Evolutionary conservation across 2,888 invertebrate species (phyloP).

Genomic region (Syritta pipiens): DNA sequence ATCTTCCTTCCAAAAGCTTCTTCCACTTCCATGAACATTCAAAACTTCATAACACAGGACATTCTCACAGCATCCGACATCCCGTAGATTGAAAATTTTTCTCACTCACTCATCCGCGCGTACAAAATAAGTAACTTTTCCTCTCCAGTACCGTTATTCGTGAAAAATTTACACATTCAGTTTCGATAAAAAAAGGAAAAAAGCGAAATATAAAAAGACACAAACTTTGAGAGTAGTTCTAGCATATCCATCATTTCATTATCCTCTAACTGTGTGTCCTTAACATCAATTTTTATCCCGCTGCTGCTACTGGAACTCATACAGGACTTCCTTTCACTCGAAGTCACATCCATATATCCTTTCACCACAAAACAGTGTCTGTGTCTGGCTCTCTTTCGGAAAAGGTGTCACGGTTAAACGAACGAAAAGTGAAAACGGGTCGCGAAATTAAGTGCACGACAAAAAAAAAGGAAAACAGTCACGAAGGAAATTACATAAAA

Average conservation of each 20-base stretch:
- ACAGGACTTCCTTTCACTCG: conserved; percentile 16
- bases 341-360: conserved; percentile 1
- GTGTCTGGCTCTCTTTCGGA: conserved; percentile 28
- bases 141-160: conserved; percentile 25
- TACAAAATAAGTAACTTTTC: conserved; percentile 55
- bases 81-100: conserved; percentile 46
- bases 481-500: conserved; percentile 56
- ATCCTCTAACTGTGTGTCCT: conserved; percentile 43
- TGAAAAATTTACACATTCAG: conserved; percentile 19
- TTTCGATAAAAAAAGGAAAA: neutral
- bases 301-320: conserved; percentile 19
- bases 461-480: no score
- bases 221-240: neutral
- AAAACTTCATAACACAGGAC: conserved; percentile 27
- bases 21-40: neutral
- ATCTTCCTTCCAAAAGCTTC: conserved; percentile 25
- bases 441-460: conserved; percentile 48
- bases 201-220: conserved; percentile 2
- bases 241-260: conserved; percentile 57
- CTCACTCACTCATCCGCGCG: conserved; percentile 63
- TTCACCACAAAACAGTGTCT: neutral
- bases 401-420: conserved; percentile 63
- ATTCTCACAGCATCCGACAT: conserved; percentile 61
- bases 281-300: conserved; percentile 52
- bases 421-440: conserved; percentile 54